Conservation (phyloP, 1,140 invertebrate species). For the Hypsibius dujardini region DNA sequence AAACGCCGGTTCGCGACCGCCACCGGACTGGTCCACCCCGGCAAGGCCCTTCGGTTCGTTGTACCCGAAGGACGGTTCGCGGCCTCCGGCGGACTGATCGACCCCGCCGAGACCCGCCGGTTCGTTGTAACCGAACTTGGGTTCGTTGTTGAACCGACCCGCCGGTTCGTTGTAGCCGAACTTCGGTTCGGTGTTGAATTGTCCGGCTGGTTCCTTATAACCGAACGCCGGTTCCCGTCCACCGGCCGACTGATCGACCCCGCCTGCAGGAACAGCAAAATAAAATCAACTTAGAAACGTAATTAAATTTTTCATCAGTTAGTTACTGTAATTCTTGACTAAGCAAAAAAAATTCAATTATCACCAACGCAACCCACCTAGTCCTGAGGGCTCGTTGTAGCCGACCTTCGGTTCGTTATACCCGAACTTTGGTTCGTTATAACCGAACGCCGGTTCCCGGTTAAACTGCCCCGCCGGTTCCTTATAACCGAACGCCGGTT, state of each 20-base stretch:
- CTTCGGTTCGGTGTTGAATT: neutral
- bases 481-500: neutral
- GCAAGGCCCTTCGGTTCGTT: too few relatives aligned
- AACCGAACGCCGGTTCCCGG: constrained; percentile 8
- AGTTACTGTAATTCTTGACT: too few relatives aligned
- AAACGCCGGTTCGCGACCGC: neutral
- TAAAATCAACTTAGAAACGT: too few relatives aligned
- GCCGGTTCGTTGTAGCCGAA: constrained; percentile 6
- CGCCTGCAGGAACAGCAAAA: too few relatives aligned
- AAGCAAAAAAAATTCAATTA: too few relatives aligned
- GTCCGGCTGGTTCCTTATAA: neutral
- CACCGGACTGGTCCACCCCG: neutral
- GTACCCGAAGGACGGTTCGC: neutral
- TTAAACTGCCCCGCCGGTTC: neutral
- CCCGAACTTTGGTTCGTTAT: constrained; percentile 10
- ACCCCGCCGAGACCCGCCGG: neutral
- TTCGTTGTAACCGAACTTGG: neutral
- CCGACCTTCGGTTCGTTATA: neutral
- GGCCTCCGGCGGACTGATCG: neutral
- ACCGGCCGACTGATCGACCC: neutral
- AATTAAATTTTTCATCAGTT: too few relatives aligned
- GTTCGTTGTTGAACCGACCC: neutral
- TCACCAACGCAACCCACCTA: neutral
- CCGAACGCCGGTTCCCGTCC: neutral
- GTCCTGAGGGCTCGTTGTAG: neutral